phyloP scores from a whole-genome alignment of 2,888 invertebrate species.

The Cylindroiulus punctatus region DNA sequence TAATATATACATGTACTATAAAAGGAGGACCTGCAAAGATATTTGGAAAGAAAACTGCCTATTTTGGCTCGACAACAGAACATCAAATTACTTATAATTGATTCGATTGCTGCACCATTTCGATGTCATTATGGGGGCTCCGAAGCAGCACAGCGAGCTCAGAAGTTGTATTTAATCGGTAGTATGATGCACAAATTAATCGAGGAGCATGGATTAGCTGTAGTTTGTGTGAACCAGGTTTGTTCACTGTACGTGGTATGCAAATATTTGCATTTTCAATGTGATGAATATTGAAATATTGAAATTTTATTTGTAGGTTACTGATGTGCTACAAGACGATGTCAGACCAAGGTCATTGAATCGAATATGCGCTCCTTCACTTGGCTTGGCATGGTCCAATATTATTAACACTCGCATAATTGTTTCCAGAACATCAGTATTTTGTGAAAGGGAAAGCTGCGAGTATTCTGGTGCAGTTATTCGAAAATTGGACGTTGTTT shows the following conservation, averaged over 20 bases:
- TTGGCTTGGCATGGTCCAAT: constrained; percentile 42
- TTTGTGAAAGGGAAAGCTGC: not conserved
- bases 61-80: not conserved
- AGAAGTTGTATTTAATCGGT: constrained; percentile 16
- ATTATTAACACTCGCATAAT: constrained; percentile 44
- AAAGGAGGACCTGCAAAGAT: constrained; percentile 6
- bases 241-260: not conserved
- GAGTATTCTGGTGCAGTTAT: not conserved
- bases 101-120: constrained; percentile 37
- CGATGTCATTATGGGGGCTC: not conserved
- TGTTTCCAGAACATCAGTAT: constrained; percentile 15
- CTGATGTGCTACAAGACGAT: not conserved
- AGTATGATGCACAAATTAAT: not conserved
- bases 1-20: no score
- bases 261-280: not conserved
- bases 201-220: not conserved
- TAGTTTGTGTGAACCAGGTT: constrained; percentile 47
- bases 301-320: not conserved
- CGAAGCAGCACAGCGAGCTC: constrained; percentile 10
- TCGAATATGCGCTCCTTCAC: not conserved
- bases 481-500: not conserved
- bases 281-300: not conserved
- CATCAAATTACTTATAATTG: constrained; percentile 44
- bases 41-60: constrained; percentile 17
- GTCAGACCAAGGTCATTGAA: not conserved